These are phyloP conservation scores for Nyctibius grandis DNA, from an alignment of 2,797 vertebrate genomes.

Conservation along the genomic window DNA sequence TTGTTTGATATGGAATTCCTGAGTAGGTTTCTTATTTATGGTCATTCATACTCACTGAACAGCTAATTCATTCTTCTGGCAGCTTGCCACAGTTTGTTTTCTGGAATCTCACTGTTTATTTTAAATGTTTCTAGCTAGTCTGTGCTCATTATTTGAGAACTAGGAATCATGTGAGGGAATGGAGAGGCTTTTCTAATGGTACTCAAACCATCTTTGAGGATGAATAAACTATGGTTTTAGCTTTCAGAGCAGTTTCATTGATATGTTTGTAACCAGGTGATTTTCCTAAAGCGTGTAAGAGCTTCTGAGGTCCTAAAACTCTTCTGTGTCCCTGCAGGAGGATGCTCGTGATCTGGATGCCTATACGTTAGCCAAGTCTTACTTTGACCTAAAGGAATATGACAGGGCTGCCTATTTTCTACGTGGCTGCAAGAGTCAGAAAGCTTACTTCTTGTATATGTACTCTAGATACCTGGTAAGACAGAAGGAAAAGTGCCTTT, in stretches of 20 bases:
- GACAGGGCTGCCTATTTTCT: constrained; percentile 95
- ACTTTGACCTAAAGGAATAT: constrained; percentile 98
- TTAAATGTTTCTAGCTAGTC: neutral
- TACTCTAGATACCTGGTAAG: constrained; percentile 97
- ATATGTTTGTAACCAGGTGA: neutral
- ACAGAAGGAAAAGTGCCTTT: neutral
- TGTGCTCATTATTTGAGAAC: neutral
- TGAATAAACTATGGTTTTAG: neutral
- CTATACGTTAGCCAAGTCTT: constrained; percentile 93
- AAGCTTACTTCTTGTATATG: constrained; percentile 98
- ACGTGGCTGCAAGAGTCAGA: constrained; percentile 92
- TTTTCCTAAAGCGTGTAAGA: neutral
- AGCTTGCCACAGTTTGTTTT: neutral
- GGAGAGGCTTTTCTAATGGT: neutral
- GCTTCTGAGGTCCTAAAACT: neutral
- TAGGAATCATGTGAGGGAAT: neutral
- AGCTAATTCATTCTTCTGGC: neutral
- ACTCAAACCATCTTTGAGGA: neutral
- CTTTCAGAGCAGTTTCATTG: neutral
- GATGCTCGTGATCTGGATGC: constrained; percentile 94
- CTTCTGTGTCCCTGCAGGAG: constrained; percentile 76
- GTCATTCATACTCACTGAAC: neutral
- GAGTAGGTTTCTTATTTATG: neutral
- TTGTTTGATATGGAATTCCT: neutral
- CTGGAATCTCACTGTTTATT: neutral